These are phyloP conservation scores for Entomobrya proxima DNA, from an alignment of 2,888 invertebrate species.

Conservation along the genomic window DNA sequence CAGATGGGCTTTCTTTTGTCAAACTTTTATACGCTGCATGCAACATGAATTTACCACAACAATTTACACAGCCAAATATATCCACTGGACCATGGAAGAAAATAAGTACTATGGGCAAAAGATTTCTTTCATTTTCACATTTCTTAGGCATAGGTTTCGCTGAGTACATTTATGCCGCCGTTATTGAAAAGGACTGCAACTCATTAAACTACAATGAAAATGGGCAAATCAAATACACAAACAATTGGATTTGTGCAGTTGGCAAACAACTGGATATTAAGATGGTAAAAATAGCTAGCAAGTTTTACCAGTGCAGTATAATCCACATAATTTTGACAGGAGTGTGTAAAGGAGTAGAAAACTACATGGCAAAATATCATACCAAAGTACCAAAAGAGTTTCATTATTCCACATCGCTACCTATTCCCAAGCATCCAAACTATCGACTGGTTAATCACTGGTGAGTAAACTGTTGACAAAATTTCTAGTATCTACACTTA, in stretches of 20 bases:
- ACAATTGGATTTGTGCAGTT: slow-evolving; percentile 15
- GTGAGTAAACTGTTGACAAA: background rate
- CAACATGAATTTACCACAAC: background rate
- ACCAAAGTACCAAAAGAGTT: background rate
- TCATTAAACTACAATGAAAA: background rate
- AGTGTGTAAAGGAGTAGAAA: background rate
- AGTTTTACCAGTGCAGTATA: background rate
- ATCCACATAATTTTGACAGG: slow-evolving; percentile 8
- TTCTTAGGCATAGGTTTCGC: background rate
- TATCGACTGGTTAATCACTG: slow-evolving; percentile 26
- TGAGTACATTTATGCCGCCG: background rate
- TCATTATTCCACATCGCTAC: background rate
- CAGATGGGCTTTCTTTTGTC: slow-evolving; percentile 21
- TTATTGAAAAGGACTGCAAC: slow-evolving; percentile 2
- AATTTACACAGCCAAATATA: background rate
- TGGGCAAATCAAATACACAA: background rate
- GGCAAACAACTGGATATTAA: background rate
- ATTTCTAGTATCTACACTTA: background rate
- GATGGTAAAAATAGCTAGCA: background rate
- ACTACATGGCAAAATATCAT: slow-evolving; percentile 33
- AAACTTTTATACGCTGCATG: slow-evolving; percentile 3
- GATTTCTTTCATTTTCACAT: background rate
- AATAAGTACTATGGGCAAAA: background rate
- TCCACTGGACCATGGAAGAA: background rate
- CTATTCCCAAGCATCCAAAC: slow-evolving; percentile 31